Conservation (phyloP, 1,140 invertebrate species). For the Bombus fervidus region DNA sequence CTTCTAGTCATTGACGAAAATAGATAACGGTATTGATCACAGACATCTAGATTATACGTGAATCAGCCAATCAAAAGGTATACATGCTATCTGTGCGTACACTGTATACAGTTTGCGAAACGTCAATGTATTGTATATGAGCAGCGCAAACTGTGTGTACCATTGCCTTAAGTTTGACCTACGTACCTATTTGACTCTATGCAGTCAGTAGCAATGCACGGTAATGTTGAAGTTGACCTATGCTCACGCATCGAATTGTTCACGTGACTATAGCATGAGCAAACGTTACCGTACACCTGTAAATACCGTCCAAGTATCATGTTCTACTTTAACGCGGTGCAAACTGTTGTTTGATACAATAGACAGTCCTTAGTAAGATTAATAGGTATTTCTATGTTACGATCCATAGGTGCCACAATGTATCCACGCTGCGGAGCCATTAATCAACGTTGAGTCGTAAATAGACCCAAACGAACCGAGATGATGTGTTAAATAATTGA, state of each 20-base stretch:
- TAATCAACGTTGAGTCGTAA: slow-evolving; percentile 50
- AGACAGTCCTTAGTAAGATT: slow-evolving; percentile 37
- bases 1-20: neutral
- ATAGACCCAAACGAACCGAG: slow-evolving; percentile 44
- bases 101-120: neutral
- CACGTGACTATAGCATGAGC: neutral
- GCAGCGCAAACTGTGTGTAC: slow-evolving; percentile 36
- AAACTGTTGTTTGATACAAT: slow-evolving; percentile 14
- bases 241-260: neutral
- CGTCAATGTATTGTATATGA: slow-evolving; percentile 10
- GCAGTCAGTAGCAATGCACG: too few relatives aligned
- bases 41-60: neutral
- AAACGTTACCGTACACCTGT: neutral
- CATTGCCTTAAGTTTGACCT: slow-evolving; percentile 32
- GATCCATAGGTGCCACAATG: neutral
- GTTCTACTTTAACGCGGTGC: slow-evolving; percentile 14
- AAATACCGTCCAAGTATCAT: slow-evolving; percentile 6
- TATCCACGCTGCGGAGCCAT: neutral
- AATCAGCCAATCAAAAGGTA: slow-evolving; percentile 39
- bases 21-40: slow-evolving; percentile 3
- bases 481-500: slow-evolving; percentile 44
- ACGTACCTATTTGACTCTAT: slow-evolving; percentile 4
- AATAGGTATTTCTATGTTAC: slow-evolving; percentile 36
- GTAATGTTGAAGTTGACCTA: neutral
- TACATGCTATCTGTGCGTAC: neutral